Evolutionary conservation across 2,888 invertebrate species (phyloP), one percentile per base, ranked within the genome.

Genomic region (Drosophila gaucha): DNA sequence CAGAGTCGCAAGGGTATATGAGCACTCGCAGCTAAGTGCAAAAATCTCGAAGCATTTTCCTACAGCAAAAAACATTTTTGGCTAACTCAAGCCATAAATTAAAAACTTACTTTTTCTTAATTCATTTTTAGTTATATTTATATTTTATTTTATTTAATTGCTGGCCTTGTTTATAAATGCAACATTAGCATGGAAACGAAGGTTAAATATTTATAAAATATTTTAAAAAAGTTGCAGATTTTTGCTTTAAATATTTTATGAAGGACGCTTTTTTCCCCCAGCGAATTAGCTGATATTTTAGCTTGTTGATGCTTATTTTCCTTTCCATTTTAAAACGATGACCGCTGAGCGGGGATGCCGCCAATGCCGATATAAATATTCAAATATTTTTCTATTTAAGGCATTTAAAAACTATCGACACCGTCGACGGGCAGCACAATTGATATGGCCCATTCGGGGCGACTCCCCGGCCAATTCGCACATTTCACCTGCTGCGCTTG

Each of bases 401-500:
- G 20, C 41, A 41, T 41, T 41, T 18, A 3, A 43, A 26, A 26
- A 44, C 43, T 44, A 44, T 44, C 43, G 43, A 43, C 41, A 14
- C 43, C 16, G 28, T 44, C 43, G 43, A 28, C 28, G 26, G 43
- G 28, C 43, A 2, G 43, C 18, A 22, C 31, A 46, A 46, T 46
- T 31, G 30, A 20, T n/a, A 3, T 46, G 4, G 5, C 46, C 20
- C 20, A 18, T n/a, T 30, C 30, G 6, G 18, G 18, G 8, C 6
- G 28, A 9, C 18, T 46, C 28, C 18, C 20, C 8, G 20, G 46
- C 46, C 46, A 31, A 22, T 20, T 31, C 20, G 46, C 46, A 46
- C 31, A 31, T n/a, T 46, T 58, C 33, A 74, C 74, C 57, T 74
- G 68, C 30, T 73, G 39, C n/a, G n/a, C n/a, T n/a, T n/a, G n/a